Conservation (phyloP, 2,888 invertebrate species). For the Arctia plantaginis region DNA sequence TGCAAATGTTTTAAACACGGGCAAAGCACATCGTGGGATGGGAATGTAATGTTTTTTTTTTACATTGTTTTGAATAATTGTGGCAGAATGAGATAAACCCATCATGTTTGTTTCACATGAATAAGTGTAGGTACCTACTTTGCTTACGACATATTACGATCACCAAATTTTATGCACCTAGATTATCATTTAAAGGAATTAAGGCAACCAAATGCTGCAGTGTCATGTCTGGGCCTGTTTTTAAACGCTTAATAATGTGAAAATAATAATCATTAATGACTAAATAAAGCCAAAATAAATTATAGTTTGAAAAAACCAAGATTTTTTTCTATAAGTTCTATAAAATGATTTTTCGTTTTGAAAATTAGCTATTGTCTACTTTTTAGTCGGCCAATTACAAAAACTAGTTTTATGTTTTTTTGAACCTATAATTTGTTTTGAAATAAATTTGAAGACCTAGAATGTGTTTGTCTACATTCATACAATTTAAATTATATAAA, state of each 20-base stretch:
- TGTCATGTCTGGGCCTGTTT: no score
- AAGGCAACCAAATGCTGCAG: background rate
- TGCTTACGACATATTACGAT: background rate
- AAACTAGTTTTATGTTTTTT: no score
- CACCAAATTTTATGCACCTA: background rate
- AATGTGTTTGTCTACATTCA: background rate
- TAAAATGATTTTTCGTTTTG: no score
- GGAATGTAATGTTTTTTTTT: constrained; percentile 10
- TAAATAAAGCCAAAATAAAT: no score
- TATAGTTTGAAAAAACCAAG: no score
- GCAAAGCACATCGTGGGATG: constrained; percentile 12
- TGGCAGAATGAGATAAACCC: background rate
- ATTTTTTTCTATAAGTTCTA: no score
- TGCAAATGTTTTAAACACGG: constrained; percentile 1
- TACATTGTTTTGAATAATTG: constrained; percentile 9
- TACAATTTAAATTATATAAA: no score
- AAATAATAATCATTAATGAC: no score
- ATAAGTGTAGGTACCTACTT: background rate
- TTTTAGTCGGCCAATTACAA: no score
- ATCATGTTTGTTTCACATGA: background rate
- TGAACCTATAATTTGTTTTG: no score
- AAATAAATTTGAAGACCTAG: background rate
- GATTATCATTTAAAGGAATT: background rate
- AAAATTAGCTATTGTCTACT: no score
- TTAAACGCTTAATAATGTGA: no score